These are phyloP conservation scores for Callopanchax toddi DNA, from an alignment of 2,113 vertebrate genomes.

Conservation along the genomic window DNA sequence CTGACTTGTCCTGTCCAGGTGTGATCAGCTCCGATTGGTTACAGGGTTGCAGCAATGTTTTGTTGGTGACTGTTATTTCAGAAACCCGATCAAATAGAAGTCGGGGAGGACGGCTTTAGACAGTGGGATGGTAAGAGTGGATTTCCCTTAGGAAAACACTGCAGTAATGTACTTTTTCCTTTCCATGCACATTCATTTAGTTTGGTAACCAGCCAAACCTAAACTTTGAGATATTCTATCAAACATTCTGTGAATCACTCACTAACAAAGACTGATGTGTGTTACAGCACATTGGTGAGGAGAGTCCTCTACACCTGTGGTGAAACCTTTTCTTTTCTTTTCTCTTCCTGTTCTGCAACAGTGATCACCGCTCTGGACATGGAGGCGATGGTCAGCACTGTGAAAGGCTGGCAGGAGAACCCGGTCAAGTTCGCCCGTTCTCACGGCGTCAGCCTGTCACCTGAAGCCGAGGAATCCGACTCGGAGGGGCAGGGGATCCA, in stretches of 20 bases:
- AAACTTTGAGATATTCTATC: conserved; percentile 46
- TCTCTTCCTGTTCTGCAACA: conserved; percentile 59
- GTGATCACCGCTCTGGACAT: conserved; percentile 83
- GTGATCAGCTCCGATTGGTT: conserved; percentile 79
- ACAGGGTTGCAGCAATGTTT: conserved; percentile 85
- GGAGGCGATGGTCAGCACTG: conserved; percentile 83
- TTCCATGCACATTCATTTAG: conserved; percentile 70
- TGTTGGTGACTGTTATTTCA: conserved; percentile 89
- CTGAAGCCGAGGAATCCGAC: conserved; percentile 57
- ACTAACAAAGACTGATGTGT: conserved; percentile 53
- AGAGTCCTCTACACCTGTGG: conserved; percentile 12
- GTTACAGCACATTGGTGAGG: conserved; percentile 48
- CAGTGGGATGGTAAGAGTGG: conserved; percentile 91
- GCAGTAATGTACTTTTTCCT: conserved; percentile 82
- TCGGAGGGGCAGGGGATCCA: conserved; percentile 76
- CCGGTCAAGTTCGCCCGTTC: conserved; percentile 84
- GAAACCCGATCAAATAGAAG: conserved; percentile 87
- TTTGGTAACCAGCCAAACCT: conserved; percentile 64
- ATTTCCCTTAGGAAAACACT: conserved; percentile 84
- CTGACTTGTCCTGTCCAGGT: conserved; percentile 82
- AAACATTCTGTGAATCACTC: conserved; percentile 64
- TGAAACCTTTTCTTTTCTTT: conserved; percentile 46
- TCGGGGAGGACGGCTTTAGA: conserved; percentile 89
- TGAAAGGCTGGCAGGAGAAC: conserved; percentile 83
- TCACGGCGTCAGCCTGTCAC: conserved; percentile 77